A percentile compares a stretch with the other conserved stretches of the same genome.
Evolutionary conservation across 1,140 invertebrate genomes (phyloP).

Genomic region (Pentalonia nigronervosa): DNA sequence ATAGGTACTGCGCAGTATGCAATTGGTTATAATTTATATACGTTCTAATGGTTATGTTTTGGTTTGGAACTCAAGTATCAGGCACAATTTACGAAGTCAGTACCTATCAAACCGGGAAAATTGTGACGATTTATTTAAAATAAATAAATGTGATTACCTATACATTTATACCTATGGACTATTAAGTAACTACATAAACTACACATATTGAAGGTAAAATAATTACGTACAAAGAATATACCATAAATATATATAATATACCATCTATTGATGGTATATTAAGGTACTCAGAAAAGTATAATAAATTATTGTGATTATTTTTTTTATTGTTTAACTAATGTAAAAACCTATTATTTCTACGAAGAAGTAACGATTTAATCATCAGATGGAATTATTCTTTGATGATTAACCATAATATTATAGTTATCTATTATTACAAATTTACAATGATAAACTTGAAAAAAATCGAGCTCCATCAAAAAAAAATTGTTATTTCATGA

Average conservation of each 20-base stretch:
- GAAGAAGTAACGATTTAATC: background rate
- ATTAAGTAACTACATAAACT: background rate
- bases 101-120: background rate
- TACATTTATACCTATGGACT: no score
- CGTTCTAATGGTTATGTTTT: background rate
- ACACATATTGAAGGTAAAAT: background rate
- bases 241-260: no score
- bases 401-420: background rate
- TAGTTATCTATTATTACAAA: background rate
- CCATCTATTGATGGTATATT: no score
- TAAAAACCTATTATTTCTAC: background rate
- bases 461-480: background rate
- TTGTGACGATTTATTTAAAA: background rate
- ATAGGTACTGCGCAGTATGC: conserved; percentile 8
- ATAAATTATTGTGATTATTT: background rate
- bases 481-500: background rate
- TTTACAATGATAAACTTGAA: background rate
- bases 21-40: background rate
- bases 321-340: background rate
- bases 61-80: background rate
- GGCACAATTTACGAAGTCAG: background rate
- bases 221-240: background rate
- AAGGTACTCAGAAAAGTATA: background rate
- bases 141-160: background rate
- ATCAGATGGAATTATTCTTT: background rate